Evolutionary conservation across 2,888 invertebrate species (phyloP).

Genomic region (Lamellibrachia satsuma): DNA sequence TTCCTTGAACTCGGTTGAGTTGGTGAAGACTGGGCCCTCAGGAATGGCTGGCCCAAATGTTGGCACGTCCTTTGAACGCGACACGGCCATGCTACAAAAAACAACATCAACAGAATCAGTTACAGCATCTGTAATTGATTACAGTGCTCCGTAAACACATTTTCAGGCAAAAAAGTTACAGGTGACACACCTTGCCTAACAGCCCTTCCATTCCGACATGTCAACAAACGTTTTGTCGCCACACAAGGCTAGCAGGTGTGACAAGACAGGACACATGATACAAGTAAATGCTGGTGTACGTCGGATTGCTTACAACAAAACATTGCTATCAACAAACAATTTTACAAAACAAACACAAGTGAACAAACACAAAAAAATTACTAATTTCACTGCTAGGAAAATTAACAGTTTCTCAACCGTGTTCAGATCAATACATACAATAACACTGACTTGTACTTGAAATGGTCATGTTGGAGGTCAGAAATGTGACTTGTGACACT

Average conservation of each 20-base stretch:
- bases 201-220: neutral
- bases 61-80: slow-evolving; percentile 91
- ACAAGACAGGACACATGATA: neutral
- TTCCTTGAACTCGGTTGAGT: slow-evolving; percentile 92
- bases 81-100: slow-evolving; percentile 68
- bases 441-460: slow-evolving; percentile 79
- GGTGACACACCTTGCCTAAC: neutral
- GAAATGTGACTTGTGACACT: slow-evolving; percentile 83
- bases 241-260: neutral
- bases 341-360: neutral
- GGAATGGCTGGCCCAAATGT: slow-evolving; percentile 95
- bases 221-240: neutral
- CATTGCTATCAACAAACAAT: neutral
- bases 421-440: neutral
- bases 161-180: neutral
- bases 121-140: neutral
- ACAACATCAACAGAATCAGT: neutral
- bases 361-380: neutral
- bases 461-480: slow-evolving; percentile 56
- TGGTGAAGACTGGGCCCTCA: slow-evolving; percentile 84
- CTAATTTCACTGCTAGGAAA: neutral
- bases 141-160: neutral
- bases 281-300: neutral
- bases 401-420: neutral
- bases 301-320: neutral